Evolutionary conservation across 2,113 vertebrate genomes (phyloP).

Genomic region (Xenopus laevis): DNA sequence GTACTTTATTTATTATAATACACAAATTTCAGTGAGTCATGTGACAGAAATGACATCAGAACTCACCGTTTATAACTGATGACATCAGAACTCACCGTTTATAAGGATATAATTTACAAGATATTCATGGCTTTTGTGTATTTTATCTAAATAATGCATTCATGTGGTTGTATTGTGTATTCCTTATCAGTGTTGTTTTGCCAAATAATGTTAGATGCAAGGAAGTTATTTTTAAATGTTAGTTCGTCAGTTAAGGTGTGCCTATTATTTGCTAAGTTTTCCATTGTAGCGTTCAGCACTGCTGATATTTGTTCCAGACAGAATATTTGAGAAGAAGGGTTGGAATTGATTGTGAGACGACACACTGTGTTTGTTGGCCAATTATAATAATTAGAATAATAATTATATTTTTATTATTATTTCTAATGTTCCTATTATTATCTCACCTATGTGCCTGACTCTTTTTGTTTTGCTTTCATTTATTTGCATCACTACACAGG

Average conservation of each 20-base stretch:
- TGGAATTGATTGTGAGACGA: constrained; percentile 5
- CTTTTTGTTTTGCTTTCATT: no score
- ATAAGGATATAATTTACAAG: no score
- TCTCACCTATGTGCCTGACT: not conserved
- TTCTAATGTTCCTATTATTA: not conserved
- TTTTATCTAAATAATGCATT: constrained; percentile 1
- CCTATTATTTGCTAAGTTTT: constrained; percentile 7
- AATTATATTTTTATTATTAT: not conserved
- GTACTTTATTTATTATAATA: no score
- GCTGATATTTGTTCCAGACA: not conserved
- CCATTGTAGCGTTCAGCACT: not conserved
- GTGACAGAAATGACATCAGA: no score
- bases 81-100: no score
- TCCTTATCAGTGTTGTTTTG: not conserved
- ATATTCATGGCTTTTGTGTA: no score
- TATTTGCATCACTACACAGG: no score
- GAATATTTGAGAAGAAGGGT: not conserved
- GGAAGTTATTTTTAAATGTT: constrained; percentile 8
- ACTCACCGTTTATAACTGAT: no score
- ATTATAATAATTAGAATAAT: constrained; percentile 6
- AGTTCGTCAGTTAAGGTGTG: constrained; percentile 24
- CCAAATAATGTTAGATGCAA: not conserved
- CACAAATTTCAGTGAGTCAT: no score
- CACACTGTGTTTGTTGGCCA: not conserved
- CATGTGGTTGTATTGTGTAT: not conserved